phyloP scores from a whole-genome alignment of 2,113 vertebrate species.

The Lycaon pictus region DNA sequence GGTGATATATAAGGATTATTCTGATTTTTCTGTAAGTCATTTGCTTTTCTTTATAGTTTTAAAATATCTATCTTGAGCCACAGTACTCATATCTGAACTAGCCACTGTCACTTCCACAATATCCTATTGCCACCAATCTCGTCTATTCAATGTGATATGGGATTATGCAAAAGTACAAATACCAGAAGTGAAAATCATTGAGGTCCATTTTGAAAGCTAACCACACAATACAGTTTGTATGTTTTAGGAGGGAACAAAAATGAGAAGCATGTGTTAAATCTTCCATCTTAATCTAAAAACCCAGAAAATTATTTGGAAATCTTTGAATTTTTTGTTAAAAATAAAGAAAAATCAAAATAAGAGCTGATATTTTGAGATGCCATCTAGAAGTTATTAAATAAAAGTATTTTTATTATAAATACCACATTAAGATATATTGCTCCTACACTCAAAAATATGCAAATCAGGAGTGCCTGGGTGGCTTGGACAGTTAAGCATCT shows the following conservation, averaged over 20 bases:
- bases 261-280: slow-evolving; percentile 16
- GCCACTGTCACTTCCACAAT: slow-evolving; percentile 6
- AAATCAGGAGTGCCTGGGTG: neutral
- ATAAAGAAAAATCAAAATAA: neutral
- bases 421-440: neutral
- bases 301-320: slow-evolving; percentile 48
- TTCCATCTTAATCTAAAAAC: slow-evolving; percentile 25
- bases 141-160: neutral
- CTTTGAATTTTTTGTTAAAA: slow-evolving; percentile 34
- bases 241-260: slow-evolving; percentile 42
- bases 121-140: neutral
- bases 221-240: neutral
- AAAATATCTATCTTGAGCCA: neutral
- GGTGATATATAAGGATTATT: neutral
- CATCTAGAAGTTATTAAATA: neutral
- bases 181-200: neutral
- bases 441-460: slow-evolving; percentile 30
- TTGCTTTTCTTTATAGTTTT: slow-evolving; percentile 24
- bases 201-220: slow-evolving; percentile 31
- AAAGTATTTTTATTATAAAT: slow-evolving; percentile 47
- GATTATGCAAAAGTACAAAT: neutral
- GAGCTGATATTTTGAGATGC: neutral
- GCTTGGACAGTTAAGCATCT: no score
- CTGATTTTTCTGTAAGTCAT: neutral
- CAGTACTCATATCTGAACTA: neutral